These are phyloP conservation scores for Anadara kagoshimensis DNA, from an alignment of 1,140 invertebrate genomes.

Conservation along the genomic window DNA sequence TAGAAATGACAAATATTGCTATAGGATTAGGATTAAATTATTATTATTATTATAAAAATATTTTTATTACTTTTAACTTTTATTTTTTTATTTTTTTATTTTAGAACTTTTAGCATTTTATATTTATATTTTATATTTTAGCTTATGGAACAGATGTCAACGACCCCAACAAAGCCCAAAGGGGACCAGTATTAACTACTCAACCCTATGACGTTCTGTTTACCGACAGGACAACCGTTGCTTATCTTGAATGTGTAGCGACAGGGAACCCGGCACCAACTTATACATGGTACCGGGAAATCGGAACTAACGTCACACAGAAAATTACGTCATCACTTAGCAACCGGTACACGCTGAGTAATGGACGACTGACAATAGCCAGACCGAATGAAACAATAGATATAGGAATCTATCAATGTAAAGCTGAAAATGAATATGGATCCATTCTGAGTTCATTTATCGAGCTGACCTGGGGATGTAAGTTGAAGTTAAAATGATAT, in stretches of 20 bases:
- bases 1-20: too few relatives aligned
- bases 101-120: background rate
- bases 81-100: too few relatives aligned
- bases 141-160: constrained; percentile 44
- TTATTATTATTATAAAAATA: too few relatives aligned
- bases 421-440: constrained; percentile 91
- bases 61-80: too few relatives aligned
- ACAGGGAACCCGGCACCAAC: constrained; percentile 92
- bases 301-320: constrained; percentile 58
- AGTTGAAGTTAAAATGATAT: constrained; percentile 38
- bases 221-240: constrained; percentile 10
- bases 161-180: constrained; percentile 36
- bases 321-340: constrained; percentile 8
- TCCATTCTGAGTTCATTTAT: constrained; percentile 91
- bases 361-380: constrained; percentile 90
- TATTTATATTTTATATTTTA: constrained; percentile 11
- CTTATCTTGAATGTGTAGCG: constrained; percentile 81
- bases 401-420: constrained; percentile 93
- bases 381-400: constrained; percentile 77
- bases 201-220: constrained; percentile 27
- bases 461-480: constrained; percentile 88
- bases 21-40: too few relatives aligned
- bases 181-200: constrained; percentile 38
- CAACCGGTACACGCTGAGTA: constrained; percentile 90
- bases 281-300: constrained; percentile 83